Percentiles rank a stretch among this genome's conserved stretches.
phyloP scores from a whole-genome alignment of 2,888 invertebrate species.

The Drosophila atripex region DNA sequence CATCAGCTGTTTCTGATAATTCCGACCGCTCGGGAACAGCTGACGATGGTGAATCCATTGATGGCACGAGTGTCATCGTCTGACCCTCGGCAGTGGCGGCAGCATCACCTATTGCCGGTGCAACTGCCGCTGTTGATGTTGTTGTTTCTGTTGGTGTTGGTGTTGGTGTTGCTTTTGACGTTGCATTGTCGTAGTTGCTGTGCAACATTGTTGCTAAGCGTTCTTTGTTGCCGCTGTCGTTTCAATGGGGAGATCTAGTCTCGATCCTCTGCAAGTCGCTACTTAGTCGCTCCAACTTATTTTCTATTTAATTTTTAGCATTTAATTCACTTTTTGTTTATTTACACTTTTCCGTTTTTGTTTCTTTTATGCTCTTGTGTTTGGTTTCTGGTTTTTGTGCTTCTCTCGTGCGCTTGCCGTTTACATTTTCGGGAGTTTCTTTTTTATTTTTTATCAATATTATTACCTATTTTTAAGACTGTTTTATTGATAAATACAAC shows the following conservation, averaged over 20 bases:
- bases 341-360: conserved; percentile 43
- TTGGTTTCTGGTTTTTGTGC: conserved; percentile 26
- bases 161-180: conserved; percentile 45
- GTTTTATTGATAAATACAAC: background rate
- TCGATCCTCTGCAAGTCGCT: conserved; percentile 17
- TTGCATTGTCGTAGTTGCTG: conserved; percentile 63
- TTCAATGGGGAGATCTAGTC: background rate
- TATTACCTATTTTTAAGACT: conserved; percentile 53
- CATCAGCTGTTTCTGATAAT: conserved; percentile 58
- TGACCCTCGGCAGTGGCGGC: conserved; percentile 53
- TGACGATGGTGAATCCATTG: conserved; percentile 46
- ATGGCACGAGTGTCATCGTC: conserved; percentile 19
- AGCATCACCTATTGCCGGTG: conserved; percentile 47
- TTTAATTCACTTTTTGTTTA: conserved; percentile 31
- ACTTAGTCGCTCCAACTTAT: conserved; percentile 1
- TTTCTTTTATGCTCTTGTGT: conserved; percentile 18
- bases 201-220: conserved; percentile 66
- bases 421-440: conserved; percentile 63
- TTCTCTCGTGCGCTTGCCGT: conserved; percentile 32
- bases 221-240: conserved; percentile 29
- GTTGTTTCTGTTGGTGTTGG: conserved; percentile 39
- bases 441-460: conserved; percentile 32
- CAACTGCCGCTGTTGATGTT: conserved; percentile 49
- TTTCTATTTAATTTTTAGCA: conserved; percentile 23
- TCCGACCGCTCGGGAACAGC: conserved; percentile 52